Base-by-base conservation (phyloP, 1,140 invertebrate genomes). In the Bombus haemorrhoidalis region DNA sequence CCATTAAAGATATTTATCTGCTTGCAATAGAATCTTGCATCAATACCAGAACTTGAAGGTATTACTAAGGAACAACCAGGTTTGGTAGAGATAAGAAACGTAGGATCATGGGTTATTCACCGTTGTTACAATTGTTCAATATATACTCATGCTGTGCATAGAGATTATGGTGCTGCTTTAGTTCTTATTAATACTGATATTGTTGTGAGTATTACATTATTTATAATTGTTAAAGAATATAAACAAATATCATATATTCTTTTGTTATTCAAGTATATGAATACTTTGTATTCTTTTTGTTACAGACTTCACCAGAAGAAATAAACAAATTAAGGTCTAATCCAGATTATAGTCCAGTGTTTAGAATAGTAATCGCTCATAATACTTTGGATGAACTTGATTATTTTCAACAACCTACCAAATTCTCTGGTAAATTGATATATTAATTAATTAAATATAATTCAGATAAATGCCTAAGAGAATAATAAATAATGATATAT, bases 61-160 rank as follows among this genome's bases (percentile, higher is more conserved):
- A 95, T 96, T 76, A 94, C 87, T 47, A 96, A 96, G 87, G 94
- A 95, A 83, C 95, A 95, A 83, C 90, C 95, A 28, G 92, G 93
- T 41, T 91, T 96, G 72, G 93, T 96, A 43, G 92, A 94, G 86
- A 90, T 93, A 57, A 92, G 92, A 89, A 94, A 93, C 90, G 89
- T 95, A 12, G 96, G 95, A 66, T 89, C 92, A 59, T 96, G 96
- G 96, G 92, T 93, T 62, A 91, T 96, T 83, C 94, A 95, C 91
- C 92, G 93, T 71, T 96, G 96, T 92, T 93, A 92, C 10, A 95
- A 95, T 89, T 95, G 95, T 91, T 89, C 84, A n/a, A 91, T 90
- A 83, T 94, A 95, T 85, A 96, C 96, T 28, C 95, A 96, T 92
- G 95, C 96, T n/a, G 91, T 96, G 13, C 95, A 96, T 64, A 93